Percentiles rank a stretch among this genome's conserved stretches.
Evolutionary conservation across 2,888 invertebrate genomes (phyloP).

Genomic region (Tachina fera): DNA sequence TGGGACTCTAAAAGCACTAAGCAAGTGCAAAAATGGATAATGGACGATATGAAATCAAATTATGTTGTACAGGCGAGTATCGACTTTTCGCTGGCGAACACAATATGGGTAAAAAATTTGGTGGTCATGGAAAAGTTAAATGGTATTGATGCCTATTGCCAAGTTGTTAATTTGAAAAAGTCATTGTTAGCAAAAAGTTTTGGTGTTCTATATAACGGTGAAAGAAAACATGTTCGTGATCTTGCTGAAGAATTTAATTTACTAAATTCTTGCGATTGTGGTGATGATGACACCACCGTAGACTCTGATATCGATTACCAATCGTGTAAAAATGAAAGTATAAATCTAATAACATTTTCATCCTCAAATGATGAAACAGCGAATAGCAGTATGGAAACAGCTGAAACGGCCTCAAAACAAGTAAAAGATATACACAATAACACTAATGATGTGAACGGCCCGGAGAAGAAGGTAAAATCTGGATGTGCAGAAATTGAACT

Average conservation of each 20-base stretch:
- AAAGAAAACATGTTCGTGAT: constrained; percentile 70
- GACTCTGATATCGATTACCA: constrained; percentile 65
- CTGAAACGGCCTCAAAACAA: constrained; percentile 20
- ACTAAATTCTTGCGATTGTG: constrained; percentile 29
- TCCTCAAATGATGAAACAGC: constrained; percentile 71
- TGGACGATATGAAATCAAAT: constrained; percentile 74
- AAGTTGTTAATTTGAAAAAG: constrained; percentile 73
- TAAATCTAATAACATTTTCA: constrained; percentile 72
- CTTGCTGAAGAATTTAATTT: constrained; percentile 69
- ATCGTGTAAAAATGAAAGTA: constrained; percentile 67
- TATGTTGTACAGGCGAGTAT: constrained; percentile 79
- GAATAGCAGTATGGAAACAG: constrained; percentile 56
- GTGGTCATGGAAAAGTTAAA: constrained; percentile 75
- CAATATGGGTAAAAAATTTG: constrained; percentile 77
- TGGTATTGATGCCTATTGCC: constrained; percentile 71
- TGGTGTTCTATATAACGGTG: constrained; percentile 59
- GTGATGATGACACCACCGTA: constrained; percentile 7
- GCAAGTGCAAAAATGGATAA: constrained; percentile 81
- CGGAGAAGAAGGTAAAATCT: not conserved
- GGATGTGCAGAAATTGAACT: not conserved
- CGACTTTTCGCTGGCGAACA: constrained; percentile 75
- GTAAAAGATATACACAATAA: not conserved
- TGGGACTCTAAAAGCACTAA: constrained; percentile 84
- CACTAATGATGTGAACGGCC: not conserved
- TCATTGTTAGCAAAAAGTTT: constrained; percentile 73